Base-by-base conservation (phyloP, 2,113 vertebrate species). In the Eolophus roseicapilla region DNA sequence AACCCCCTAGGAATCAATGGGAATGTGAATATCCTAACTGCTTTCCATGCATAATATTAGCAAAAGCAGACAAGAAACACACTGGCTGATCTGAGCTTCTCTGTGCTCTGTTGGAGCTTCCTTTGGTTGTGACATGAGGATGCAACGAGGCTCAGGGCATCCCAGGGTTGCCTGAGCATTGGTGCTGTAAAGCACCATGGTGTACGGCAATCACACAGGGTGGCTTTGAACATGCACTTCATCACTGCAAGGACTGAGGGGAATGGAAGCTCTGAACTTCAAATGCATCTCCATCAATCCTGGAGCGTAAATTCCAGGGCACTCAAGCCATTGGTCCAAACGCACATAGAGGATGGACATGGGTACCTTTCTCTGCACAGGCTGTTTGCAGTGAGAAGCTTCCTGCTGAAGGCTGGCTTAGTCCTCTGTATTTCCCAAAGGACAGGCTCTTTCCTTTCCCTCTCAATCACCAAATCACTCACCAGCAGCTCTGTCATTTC, bases 141-240 rank as follows among this genome's bases (percentile, higher is more conserved):
- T 17, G 41, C 31, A 65, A 6, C 0, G 2, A 37, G 33, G 33
- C 35, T 67, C 9, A 1, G 47, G 18, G 47, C 53, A 50, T 37
- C 1, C 0, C 41, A 28, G 52, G 24, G 16, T 23, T 73, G 35
- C 46, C 59, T 17, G 46, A 39, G 15, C 4, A 0, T 27, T 31
- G 24, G 28, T 2, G 1, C 41, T 11, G 44, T 35, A 50, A 41
- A 63, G 29, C 12, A 1, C 7, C 5, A 0, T 3, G 28, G 10
- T 46, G 46, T 10, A 2, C 2, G 24, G 21, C 23, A 13, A 16
- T 37, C 8, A 46, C 23, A 4, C 2, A 14, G 41, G 11, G 17
- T 5, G 5, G 5, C 55, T 33, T n/a, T 49, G 28, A 79, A 44
- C 10, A 5, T 9, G 12, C 5, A 8, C 8, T 74, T 67, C 33